A percentile compares a stretch with the other conserved stretches of the same genome.
These are phyloP conservation scores for Lasioglossum calceatum DNA, from an alignment of 2,888 invertebrate species.

Conservation along the genomic window DNA sequence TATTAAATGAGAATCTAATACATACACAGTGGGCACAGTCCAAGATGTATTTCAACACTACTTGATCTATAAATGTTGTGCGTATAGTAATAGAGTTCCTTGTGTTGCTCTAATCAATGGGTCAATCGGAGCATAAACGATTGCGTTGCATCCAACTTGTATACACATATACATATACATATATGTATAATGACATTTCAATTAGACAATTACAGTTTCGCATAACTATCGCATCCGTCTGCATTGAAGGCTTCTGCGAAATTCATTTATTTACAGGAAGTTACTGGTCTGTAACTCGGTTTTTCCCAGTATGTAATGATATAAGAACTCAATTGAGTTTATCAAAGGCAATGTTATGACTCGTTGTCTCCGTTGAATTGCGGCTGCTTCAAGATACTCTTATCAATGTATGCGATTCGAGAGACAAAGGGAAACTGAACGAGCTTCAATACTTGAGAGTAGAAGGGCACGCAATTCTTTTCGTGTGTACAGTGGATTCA, in stretches of 20 bases:
- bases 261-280: conserved; percentile 2
- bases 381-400: conserved; percentile 1
- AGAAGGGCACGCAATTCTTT: background rate
- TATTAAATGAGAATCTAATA: background rate
- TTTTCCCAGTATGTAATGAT: background rate
- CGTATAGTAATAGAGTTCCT: background rate
- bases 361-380: background rate
- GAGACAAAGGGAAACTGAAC: background rate
- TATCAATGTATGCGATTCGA: conserved; percentile 1
- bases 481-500: background rate
- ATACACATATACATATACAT: no score
- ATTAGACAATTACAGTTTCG: conserved; percentile 8
- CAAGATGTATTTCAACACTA: background rate
- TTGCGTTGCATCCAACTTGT: background rate
- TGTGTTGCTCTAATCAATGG: background rate
- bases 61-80: no score
- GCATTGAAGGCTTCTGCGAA: background rate
- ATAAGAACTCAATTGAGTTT: background rate
- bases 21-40: background rate
- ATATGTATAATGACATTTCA: background rate
- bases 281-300: background rate
- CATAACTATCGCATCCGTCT: background rate
- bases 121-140: conserved; percentile 1
- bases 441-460: background rate
- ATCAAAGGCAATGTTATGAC: conserved; percentile 3